Evolutionary conservation across 2,888 invertebrate genomes (phyloP).

Genomic region (Cistogaster globosa): DNA sequence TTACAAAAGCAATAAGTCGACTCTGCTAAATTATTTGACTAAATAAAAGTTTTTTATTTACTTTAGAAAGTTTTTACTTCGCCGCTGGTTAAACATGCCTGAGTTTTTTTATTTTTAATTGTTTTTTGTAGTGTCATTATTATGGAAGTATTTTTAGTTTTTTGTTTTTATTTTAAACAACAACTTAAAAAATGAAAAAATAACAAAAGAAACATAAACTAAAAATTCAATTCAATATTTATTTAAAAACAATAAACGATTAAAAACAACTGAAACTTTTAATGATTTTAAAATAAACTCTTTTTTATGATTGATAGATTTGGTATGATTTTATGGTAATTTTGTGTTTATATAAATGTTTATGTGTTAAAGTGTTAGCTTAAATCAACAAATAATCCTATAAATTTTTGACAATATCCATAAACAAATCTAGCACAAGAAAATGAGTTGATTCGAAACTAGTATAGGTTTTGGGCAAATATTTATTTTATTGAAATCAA

Average conservation of each 20-base stretch:
- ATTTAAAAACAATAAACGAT: conserved; percentile 40
- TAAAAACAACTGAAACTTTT: conserved; percentile 43
- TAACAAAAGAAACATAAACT: conserved; percentile 4
- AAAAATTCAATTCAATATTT: conserved; percentile 42
- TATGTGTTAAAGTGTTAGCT: neutral
- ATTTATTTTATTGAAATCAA: conserved; percentile 51
- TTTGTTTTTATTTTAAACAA: neutral
- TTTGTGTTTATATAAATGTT: neutral
- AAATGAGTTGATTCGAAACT: conserved; percentile 36
- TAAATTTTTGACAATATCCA: conserved; percentile 21
- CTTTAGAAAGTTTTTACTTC: conserved; percentile 19
- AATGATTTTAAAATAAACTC: neutral
- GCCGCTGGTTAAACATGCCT: conserved; percentile 22
- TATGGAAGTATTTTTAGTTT: neutral
- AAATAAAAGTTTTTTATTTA: conserved; percentile 15
- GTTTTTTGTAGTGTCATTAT: neutral
- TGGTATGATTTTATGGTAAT: neutral
- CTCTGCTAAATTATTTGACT: conserved; percentile 18
- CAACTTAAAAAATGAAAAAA: neutral
- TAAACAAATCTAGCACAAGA: neutral
- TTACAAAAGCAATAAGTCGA: neutral
- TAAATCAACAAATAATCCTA: conserved; percentile 38
- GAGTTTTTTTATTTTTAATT: neutral
- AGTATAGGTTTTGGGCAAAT: conserved; percentile 25
- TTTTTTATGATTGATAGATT: conserved; percentile 11